Conservation (phyloP, 2,888 invertebrate species). For the Nomada ruficornis region DNA sequence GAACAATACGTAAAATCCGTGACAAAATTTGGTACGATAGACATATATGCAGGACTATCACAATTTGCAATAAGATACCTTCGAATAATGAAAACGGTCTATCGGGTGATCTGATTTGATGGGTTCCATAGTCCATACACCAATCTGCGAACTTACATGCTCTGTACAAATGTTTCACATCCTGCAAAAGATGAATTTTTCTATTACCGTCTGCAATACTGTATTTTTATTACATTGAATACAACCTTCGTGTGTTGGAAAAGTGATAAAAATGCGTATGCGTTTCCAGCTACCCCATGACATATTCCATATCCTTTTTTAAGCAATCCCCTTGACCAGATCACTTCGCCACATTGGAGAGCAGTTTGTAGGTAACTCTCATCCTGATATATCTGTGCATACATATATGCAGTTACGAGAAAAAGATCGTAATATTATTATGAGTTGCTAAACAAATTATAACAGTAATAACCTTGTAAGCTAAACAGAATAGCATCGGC, state of each 20-base stretch:
- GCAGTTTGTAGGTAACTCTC: conserved; percentile 89
- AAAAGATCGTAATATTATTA: background rate
- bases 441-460: background rate
- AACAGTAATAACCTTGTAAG: conserved; percentile 86
- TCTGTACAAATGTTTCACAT: conserved; percentile 89
- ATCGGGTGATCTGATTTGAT: conserved; percentile 88
- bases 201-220: conserved; percentile 14
- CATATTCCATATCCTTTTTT: conserved; percentile 95
- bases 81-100: conserved; percentile 93
- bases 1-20: conserved; percentile 65
- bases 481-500: conserved; percentile 89
- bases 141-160: conserved; percentile 93
- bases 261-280: conserved; percentile 91
- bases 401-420: conserved; percentile 23
- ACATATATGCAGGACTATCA: background rate
- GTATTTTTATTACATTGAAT: background rate
- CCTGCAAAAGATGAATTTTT: conserved; percentile 82
- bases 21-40: conserved; percentile 6
- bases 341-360: conserved; percentile 89
- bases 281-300: conserved; percentile 95
- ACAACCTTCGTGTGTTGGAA: conserved; percentile 90
- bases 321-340: conserved; percentile 93
- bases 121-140: conserved; percentile 90
- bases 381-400: conserved; percentile 88
- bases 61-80: conserved; percentile 84